Base-by-base conservation (phyloP, 2,888 invertebrate genomes). In the Pammene aurita region DNA sequence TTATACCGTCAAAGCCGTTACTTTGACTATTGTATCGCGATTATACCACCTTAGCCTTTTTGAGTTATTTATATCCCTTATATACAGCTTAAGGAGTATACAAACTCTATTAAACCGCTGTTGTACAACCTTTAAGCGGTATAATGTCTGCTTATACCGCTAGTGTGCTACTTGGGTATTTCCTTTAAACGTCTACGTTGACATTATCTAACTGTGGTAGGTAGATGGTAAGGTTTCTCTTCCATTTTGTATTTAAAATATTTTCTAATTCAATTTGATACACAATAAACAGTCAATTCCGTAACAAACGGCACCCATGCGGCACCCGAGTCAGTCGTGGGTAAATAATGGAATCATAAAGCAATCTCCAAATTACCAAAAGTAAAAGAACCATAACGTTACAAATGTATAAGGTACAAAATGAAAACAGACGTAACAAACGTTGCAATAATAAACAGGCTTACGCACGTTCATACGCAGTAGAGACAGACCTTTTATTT, bases 401-500 rank as follows among this genome's bases (percentile, higher is more conserved):
- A 38, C 58, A 67, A 67, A 67, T 63, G 57, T 52, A 16, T 57
- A 14, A 46, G 18, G n/a, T 55, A 55, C 18, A 65, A 64, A 65
- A 69, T 69, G 54, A 69, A 69, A 64, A 64, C 58, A 54, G 68
- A 69, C 63, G n/a, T n/a, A 57, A 63, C 50, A 38, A 41, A 64
- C 60, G 54, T 54, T 65, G 46, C 64, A 46, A 41, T 54, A 60
- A 65, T 54, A 58, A 69, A 65, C 54, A 60, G 41, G 64, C 64
- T 65, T 69, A 69, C 69, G 58, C 64, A 55, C 64, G 60, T 69
- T 65, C 64, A 35, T 54, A 46, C n/a, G 44, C 50, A 67, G 67
- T 62, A 54, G 62, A 63, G 64, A 64, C 64, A 58, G 68, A 52
- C 69, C 38, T 65, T 69, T 69, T 69, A 69, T 65, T 69, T 60